Percentiles rank a stretch among this genome's conserved stretches.
phyloP scores from a whole-genome alignment of 2,113 vertebrate genomes.

The Orientallactaga bullata region DNA sequence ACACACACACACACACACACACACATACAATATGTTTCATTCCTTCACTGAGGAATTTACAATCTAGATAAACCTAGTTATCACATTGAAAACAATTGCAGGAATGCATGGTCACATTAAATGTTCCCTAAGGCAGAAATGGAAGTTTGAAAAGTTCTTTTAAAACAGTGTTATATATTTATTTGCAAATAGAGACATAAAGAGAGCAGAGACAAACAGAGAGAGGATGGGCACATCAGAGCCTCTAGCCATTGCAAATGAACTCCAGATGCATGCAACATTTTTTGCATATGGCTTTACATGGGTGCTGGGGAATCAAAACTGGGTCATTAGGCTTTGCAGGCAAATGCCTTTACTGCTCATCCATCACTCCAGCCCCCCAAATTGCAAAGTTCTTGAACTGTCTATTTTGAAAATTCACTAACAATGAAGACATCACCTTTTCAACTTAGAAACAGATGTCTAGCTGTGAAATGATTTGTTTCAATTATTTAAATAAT shows the following conservation, averaged over 20 bases:
- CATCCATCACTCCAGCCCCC: too few species aligned
- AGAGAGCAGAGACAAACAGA: too few species aligned
- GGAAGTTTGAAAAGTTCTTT: background rate
- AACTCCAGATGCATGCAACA: too few species aligned
- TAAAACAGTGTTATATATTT: too few species aligned
- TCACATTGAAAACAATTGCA: background rate
- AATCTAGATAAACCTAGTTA: background rate
- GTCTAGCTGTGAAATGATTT: background rate
- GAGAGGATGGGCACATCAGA: too few species aligned
- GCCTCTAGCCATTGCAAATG: too few species aligned
- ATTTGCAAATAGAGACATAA: too few species aligned
- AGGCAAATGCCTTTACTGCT: too few species aligned
- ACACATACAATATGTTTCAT: background rate
- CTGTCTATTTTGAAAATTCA: background rate
- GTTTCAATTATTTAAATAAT: background rate
- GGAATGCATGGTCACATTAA: background rate
- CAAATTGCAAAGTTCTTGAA: background rate
- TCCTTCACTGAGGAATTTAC: background rate
- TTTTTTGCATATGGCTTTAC: too few species aligned
- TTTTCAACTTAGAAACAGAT: conserved; percentile 20
- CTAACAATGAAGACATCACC: background rate
- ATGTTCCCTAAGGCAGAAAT: background rate
- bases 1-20: background rate
- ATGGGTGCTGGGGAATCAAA: too few species aligned
- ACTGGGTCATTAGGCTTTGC: too few species aligned